Conservation (phyloP, 2,797 vertebrate genomes). For the Danio jaintianensis region DNA sequence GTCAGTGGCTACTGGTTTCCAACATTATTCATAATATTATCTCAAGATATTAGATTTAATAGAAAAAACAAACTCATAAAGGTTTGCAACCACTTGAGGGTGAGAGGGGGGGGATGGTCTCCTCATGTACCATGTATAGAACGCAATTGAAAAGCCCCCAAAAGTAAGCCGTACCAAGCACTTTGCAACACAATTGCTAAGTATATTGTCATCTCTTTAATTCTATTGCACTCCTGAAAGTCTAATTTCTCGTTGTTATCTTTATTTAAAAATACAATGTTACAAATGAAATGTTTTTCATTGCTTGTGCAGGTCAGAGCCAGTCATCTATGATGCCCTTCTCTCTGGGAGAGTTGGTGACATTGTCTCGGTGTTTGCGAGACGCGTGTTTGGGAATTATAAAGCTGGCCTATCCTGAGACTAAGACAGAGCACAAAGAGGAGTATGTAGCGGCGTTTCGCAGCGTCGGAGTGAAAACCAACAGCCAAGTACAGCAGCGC, state of each 20-base stretch:
- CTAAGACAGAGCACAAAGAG: constrained; percentile 93
- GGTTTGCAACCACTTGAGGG: no score
- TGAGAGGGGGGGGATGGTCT: no score
- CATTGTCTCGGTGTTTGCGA: constrained; percentile 92
- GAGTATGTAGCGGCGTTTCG: constrained; percentile 92
- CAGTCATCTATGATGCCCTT: constrained; percentile 98
- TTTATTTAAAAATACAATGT: neutral
- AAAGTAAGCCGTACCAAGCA: no score
- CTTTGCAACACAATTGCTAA: no score
- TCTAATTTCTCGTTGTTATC: neutral
- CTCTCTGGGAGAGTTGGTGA: constrained; percentile 89
- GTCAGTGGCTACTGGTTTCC: no score
- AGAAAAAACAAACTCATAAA: no score
- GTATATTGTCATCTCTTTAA: neutral
- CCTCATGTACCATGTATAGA: no score
- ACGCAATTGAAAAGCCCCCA: no score
- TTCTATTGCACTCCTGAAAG: neutral
- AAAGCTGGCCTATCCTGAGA: constrained; percentile 95
- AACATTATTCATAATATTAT: no score
- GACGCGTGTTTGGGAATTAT: constrained; percentile 98
- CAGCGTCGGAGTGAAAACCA: constrained; percentile 92
- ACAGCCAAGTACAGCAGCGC: constrained; percentile 87
- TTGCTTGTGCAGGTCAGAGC: constrained; percentile 73
- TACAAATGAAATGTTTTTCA: neutral
- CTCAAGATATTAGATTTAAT: no score